Percentiles rank a stretch among this genome's conserved stretches.
Conservation (phyloP, 1,140 invertebrate genomes). For the Drosophila nikananu region DNA sequence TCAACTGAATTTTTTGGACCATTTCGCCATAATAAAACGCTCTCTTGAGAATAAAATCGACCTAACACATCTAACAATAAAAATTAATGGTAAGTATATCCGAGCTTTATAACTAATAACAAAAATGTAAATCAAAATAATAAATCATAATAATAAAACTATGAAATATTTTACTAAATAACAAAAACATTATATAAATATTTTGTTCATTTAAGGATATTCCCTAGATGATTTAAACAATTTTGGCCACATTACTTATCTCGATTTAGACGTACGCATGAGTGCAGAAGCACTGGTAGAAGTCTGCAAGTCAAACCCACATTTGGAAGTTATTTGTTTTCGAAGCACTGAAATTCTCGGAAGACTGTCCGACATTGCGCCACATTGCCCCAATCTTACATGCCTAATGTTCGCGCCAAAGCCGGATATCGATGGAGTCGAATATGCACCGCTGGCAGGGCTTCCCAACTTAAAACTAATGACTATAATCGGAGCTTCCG, state of each 20-base stretch:
- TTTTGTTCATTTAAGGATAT: too few relatives aligned
- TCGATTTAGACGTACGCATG: not conserved
- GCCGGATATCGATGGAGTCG: not conserved
- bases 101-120: too few relatives aligned
- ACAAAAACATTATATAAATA: too few relatives aligned
- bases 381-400: not conserved
- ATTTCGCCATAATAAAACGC: too few relatives aligned
- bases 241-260: not conserved
- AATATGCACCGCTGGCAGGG: not conserved
- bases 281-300: not conserved
- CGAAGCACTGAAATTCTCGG: not conserved
- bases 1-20: too few relatives aligned
- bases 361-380: not conserved
- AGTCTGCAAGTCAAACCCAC: not conserved
- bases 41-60: too few relatives aligned
- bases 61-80: too few relatives aligned
- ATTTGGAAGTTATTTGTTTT: rapidly evolving
- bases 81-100: too few relatives aligned
- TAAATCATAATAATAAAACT: too few relatives aligned
- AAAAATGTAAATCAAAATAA: too few relatives aligned
- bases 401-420: not conserved
- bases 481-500: not conserved
- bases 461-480: not conserved
- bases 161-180: not conserved
- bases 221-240: not conserved